Evolutionary conservation across 2,113 vertebrate genomes (phyloP).

Genomic region (Oxyruncus cristatus): DNA sequence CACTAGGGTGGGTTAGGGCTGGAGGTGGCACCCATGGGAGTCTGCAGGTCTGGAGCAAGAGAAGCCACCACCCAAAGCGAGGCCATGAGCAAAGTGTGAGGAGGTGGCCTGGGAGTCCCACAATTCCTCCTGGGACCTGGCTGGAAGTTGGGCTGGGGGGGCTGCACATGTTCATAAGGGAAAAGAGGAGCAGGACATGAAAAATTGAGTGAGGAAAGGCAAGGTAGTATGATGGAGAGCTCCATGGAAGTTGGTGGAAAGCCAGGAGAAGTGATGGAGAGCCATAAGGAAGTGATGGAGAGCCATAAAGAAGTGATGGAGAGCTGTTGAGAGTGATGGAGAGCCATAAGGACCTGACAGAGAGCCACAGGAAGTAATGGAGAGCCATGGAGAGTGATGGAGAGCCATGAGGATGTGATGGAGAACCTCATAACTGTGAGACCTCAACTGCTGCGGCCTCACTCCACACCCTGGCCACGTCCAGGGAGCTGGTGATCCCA

Average conservation of each 20-base stretch:
- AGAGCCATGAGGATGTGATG: not conserved
- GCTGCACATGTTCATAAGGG: accelerated
- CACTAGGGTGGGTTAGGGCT: not conserved
- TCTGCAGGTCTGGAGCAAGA: not conserved
- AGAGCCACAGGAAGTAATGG: not conserved
- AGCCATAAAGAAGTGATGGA: not conserved
- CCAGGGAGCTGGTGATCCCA: not conserved
- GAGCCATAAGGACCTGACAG: not conserved
- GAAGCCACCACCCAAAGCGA: not conserved
- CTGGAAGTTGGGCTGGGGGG: not conserved
- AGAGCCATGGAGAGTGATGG: not conserved
- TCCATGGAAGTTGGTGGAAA: not conserved
- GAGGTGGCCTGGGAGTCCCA: not conserved
- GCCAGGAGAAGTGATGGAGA: no score
- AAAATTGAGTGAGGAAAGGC: not conserved
- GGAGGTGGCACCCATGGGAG: not conserved
- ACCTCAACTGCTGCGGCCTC: not conserved
- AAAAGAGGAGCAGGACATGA: not conserved
- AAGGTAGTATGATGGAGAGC: not conserved
- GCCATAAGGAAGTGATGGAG: not conserved
- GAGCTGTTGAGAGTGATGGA: not conserved
- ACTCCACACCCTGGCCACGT: not conserved
- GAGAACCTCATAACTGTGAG: not conserved
- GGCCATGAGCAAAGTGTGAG: not conserved
- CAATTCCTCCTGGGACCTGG: not conserved